A percentile compares a stretch with the other conserved stretches of the same genome.
Conservation (phyloP, 2,797 vertebrate species). For the Syndactyla subalaris region DNA sequence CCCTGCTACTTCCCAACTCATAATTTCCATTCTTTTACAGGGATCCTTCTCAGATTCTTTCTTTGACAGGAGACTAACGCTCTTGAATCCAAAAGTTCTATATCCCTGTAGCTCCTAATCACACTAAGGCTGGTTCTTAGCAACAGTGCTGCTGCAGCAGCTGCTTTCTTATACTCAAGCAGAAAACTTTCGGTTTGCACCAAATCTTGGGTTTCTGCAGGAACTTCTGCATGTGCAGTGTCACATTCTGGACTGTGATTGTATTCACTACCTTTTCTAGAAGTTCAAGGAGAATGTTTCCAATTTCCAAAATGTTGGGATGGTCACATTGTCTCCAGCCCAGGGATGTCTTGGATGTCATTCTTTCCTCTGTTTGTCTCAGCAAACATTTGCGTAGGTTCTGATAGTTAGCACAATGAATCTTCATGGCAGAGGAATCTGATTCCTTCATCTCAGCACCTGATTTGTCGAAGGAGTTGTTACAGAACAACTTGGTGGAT, state of each 20-base stretch:
- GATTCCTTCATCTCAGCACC: neutral
- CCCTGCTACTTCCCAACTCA: neutral
- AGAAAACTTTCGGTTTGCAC: neutral
- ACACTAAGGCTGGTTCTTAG: neutral
- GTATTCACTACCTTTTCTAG: neutral
- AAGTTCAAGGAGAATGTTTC: neutral
- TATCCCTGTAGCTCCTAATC: neutral
- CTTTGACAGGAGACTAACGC: neutral
- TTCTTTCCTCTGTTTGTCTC: neutral
- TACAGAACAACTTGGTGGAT: neutral
- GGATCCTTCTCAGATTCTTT: neutral
- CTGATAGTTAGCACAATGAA: neutral
- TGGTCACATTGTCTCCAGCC: neutral
- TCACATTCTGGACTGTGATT: neutral
- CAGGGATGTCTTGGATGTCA: neutral
- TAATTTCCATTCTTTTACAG: neutral
- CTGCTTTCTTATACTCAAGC: neutral
- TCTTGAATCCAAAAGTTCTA: neutral
- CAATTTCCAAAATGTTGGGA: neutral
- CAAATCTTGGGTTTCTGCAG: neutral
- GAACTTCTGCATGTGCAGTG: neutral
- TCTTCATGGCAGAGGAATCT: neutral
- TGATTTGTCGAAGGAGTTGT: neutral
- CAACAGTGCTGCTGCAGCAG: neutral
- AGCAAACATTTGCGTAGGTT: neutral